Percentiles rank a stretch among this genome's conserved stretches.
phyloP scores from a whole-genome alignment of 1,140 invertebrate genomes.

The Penaeus indicus region DNA sequence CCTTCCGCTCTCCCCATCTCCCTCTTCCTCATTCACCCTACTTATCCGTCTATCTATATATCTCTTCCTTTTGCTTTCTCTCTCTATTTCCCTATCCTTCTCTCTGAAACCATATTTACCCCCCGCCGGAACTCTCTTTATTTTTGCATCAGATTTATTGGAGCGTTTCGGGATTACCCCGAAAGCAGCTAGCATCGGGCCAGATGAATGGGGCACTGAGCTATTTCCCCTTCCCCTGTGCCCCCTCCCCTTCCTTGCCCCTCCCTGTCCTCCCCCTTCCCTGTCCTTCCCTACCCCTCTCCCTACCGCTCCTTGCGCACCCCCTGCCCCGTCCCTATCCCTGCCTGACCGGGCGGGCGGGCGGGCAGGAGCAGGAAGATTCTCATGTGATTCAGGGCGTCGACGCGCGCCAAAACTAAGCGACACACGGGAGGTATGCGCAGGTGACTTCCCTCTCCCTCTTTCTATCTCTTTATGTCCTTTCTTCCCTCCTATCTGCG shows the following conservation, averaged over 20 bases:
- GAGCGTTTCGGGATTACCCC: too few relatives aligned
- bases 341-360: not conserved
- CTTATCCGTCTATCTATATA: too few relatives aligned
- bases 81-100: not conserved
- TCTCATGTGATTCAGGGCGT: too few relatives aligned
- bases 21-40: not conserved
- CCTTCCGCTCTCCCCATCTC: conserved; percentile 28
- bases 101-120: not conserved
- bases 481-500: too few relatives aligned
- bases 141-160: too few relatives aligned
- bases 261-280: not conserved
- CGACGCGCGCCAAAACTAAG: too few relatives aligned
- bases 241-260: conserved; percentile 3
- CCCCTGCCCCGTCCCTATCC: not conserved
- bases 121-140: not conserved
- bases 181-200: too few relatives aligned
- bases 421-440: too few relatives aligned
- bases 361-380: too few relatives aligned
- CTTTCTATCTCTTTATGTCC: not conserved
- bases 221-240: too few relatives aligned
- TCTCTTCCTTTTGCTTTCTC: not conserved
- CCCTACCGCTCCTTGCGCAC: not conserved
- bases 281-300: not conserved
- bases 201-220: too few relatives aligned
- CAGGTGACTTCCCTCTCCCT: not conserved